Evolutionary conservation across 2,113 vertebrate species (phyloP).

Genomic region (Mola mola): DNA sequence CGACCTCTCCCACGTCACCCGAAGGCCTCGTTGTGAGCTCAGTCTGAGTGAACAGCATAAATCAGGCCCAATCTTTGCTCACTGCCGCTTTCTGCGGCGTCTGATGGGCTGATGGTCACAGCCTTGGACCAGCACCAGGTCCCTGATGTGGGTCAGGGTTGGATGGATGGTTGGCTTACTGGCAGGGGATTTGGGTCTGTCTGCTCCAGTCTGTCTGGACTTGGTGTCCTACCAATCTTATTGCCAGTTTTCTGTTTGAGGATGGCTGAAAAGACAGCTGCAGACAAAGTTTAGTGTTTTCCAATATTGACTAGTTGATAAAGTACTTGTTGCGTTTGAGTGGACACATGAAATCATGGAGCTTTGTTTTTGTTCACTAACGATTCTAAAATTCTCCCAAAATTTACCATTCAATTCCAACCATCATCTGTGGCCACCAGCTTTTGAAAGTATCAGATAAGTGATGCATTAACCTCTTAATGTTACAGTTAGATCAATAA

Average conservation of each 20-base stretch:
- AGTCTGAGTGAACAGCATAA: constrained; percentile 16
- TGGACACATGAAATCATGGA: no score
- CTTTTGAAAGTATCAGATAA: no score
- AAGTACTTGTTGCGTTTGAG: no score
- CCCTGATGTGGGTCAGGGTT: constrained; percentile 44
- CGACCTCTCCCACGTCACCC: constrained; percentile 1
- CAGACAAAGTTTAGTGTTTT: not conserved
- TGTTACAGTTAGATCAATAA: no score
- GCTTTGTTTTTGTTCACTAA: not conserved
- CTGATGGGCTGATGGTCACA: constrained; percentile 21
- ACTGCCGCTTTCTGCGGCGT: constrained; percentile 6
- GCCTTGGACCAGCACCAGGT: constrained; percentile 35
- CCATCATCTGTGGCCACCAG: no score
- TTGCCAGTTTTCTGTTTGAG: constrained; percentile 8
- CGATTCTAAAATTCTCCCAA: not conserved
- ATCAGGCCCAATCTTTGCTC: not conserved
- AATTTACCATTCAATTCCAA: no score
- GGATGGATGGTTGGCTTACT: constrained; percentile 45
- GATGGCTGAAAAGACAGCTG: not conserved
- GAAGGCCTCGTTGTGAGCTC: not conserved
- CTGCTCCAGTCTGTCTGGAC: constrained; percentile 22
- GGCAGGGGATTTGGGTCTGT: constrained; percentile 42
- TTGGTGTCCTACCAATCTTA: no score
- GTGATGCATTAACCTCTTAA: no score
- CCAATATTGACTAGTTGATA: not conserved